Percentiles rank a stretch among this genome's conserved stretches.
These are phyloP conservation scores for Nomada ferruginata DNA, from an alignment of 2,888 invertebrate genomes.

Conservation along the genomic window DNA sequence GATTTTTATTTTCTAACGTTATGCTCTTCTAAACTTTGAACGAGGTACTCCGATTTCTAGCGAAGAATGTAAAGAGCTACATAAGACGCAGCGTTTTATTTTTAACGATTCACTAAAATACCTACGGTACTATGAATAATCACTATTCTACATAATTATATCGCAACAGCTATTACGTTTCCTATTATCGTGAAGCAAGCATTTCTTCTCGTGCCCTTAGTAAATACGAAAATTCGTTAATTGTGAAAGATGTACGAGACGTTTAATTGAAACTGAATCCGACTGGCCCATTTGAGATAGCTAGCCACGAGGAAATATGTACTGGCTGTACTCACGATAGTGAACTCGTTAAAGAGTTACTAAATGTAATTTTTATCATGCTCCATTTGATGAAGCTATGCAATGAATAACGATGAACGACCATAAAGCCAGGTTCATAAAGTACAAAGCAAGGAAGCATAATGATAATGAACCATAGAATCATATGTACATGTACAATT, in stretches of 20 bases:
- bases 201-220: not conserved
- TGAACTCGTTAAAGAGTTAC: not conserved
- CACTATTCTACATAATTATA: not conserved
- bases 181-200: not conserved
- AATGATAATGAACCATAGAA: too few species aligned
- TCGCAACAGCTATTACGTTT: not conserved
- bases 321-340: conserved; percentile 1
- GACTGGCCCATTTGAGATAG: conserved; percentile 1
- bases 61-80: too few species aligned
- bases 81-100: not conserved
- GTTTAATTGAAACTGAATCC: not conserved
- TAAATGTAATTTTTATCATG: not conserved
- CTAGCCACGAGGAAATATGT: not conserved
- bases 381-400: too few species aligned
- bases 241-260: not conserved
- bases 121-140: not conserved
- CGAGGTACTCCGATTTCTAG: not conserved
- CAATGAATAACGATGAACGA: too few species aligned
- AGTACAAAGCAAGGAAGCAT: too few species aligned
- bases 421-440: too few species aligned
- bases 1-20: not conserved
- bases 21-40: not conserved
- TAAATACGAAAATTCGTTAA: not conserved
- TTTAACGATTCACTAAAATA: not conserved
- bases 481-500: too few species aligned